A percentile compares a stretch with the other conserved stretches of the same genome.
phyloP scores from a whole-genome alignment of 2,113 vertebrate species.

The Alouatta palliata region DNA sequence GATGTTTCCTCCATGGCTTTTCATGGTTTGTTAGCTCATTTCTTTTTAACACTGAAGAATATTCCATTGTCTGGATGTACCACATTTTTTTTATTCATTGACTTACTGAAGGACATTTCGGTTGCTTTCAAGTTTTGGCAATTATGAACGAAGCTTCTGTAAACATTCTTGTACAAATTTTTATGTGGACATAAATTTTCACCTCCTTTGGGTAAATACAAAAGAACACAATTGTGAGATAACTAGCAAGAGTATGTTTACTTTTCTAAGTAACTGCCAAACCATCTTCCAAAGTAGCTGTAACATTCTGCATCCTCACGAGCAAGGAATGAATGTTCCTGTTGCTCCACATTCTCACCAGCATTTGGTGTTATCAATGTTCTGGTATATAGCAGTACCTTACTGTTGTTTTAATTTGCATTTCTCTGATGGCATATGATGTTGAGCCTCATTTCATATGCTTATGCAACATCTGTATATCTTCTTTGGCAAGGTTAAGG shows the following conservation, averaged over 20 bases:
- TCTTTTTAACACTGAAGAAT: background rate
- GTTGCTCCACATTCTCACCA: background rate
- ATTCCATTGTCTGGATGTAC: background rate
- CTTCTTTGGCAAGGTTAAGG: background rate
- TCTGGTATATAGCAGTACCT: background rate
- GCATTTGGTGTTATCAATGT: background rate
- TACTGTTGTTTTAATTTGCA: background rate
- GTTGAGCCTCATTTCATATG: background rate
- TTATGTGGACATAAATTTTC: background rate
- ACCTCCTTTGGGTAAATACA: background rate
- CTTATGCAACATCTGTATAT: no score
- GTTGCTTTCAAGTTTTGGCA: background rate
- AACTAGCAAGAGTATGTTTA: background rate
- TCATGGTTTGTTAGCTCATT: background rate
- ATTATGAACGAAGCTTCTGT: background rate
- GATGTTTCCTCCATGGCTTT: background rate
- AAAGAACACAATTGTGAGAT: background rate
- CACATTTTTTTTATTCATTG: background rate
- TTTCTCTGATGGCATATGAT: background rate
- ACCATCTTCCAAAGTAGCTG: background rate
- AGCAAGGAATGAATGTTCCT: background rate
- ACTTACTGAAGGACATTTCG: background rate
- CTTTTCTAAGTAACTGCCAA: background rate
- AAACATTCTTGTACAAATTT: background rate
- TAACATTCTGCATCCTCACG: background rate